These are phyloP conservation scores for Globodera ellingtonae DNA, from an alignment of 1,140 invertebrate genomes.

Conservation along the genomic window DNA sequence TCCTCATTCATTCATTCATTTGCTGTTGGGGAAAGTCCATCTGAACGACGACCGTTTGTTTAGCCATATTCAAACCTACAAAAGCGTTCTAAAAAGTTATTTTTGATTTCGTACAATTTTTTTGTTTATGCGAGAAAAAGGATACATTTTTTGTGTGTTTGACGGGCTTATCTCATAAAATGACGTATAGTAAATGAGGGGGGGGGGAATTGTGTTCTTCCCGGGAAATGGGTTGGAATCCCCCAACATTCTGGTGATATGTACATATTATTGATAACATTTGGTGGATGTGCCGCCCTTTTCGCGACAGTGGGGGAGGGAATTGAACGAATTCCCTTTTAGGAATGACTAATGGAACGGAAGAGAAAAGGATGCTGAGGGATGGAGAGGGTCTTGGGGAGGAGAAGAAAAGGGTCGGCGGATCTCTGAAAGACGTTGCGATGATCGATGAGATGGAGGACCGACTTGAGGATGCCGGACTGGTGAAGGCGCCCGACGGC, in stretches of 20 bases:
- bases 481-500: slow-evolving; percentile 75
- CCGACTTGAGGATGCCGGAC: slow-evolving; percentile 48
- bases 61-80: neutral
- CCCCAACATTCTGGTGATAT: neutral
- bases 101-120: neutral
- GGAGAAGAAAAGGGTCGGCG: neutral
- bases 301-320: neutral
- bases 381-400: neutral
- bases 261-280: neutral
- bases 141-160: neutral
- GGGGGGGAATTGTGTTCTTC: neutral
- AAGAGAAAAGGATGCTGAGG: neutral
- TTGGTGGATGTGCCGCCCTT: neutral
- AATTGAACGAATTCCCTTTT: neutral
- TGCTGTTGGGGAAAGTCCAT: neutral
- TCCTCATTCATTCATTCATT: slow-evolving; percentile 5
- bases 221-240: neutral
- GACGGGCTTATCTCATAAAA: no score
- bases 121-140: neutral
- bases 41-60: neutral
- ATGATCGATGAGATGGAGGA: slow-evolving; percentile 47
- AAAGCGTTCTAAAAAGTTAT: no score
- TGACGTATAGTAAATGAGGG: no score
- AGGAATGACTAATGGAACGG: slow-evolving; percentile 11
- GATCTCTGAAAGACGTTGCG: neutral